phyloP scores from a whole-genome alignment of 2,113 vertebrate genomes.

The Tor tambroides region DNA sequence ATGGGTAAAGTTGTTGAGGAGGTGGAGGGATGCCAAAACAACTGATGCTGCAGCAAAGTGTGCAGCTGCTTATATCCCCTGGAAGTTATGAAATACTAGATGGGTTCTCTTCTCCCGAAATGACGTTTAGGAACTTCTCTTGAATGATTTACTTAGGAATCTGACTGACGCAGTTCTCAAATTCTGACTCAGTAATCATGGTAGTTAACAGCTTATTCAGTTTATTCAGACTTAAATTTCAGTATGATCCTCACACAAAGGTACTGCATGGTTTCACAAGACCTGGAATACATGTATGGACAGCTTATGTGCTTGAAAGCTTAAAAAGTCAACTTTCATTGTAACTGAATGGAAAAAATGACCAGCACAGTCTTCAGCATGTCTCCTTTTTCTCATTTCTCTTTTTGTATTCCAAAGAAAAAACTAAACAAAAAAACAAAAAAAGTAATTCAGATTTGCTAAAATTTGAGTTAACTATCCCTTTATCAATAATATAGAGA shows the following conservation, averaged over 20 bases:
- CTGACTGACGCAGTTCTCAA: neutral
- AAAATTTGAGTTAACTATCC: neutral
- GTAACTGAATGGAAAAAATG: neutral
- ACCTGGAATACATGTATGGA: neutral
- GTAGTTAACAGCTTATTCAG: neutral
- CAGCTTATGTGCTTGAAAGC: neutral
- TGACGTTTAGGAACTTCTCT: neutral
- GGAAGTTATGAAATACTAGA: neutral
- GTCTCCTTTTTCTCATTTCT: neutral
- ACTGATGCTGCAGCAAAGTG: neutral
- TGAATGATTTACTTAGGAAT: neutral
- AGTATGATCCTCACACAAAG: neutral
- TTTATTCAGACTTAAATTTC: neutral
- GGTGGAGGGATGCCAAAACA: neutral
- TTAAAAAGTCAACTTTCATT: neutral
- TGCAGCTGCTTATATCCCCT: neutral
- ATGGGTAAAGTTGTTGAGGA: neutral
- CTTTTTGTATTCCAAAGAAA: neutral
- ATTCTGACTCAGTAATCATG: neutral
- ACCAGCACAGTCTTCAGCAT: neutral
- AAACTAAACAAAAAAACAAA: neutral
- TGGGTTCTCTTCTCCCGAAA: neutral
- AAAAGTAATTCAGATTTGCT: neutral
- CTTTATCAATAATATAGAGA: neutral
- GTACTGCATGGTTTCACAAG: neutral